Evolutionary conservation across 2,113 vertebrate species (phyloP).

Genomic region (Brienomyrus brachyistius): DNA sequence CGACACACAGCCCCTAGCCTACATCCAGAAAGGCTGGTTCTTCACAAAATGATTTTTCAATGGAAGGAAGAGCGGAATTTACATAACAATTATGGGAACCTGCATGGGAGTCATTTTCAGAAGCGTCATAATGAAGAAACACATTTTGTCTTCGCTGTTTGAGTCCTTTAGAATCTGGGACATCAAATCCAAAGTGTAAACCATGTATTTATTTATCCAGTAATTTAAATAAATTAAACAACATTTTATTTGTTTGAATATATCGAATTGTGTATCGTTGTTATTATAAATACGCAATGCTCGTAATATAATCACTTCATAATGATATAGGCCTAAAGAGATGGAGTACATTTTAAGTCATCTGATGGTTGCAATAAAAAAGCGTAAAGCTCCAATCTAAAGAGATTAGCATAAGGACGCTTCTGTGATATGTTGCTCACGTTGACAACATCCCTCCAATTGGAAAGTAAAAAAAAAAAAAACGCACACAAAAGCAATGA

Average conservation of each 20-base stretch:
- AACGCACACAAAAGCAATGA: background rate
- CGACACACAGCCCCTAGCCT: slow-evolving; percentile 42
- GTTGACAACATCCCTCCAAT: background rate
- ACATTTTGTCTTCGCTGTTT: slow-evolving; percentile 18
- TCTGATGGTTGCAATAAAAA: background rate
- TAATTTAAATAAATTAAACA: background rate
- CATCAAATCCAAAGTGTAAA: background rate
- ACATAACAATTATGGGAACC: slow-evolving; percentile 70
- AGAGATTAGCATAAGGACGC: background rate
- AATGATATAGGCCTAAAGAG: background rate
- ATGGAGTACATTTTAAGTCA: background rate
- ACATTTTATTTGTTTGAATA: background rate
- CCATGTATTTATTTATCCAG: background rate
- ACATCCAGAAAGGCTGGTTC: slow-evolving; percentile 51
- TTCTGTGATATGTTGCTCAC: background rate
- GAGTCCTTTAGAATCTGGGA: background rate
- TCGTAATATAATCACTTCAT: background rate
- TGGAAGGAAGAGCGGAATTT: slow-evolving; percentile 61
- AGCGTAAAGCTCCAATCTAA: background rate
- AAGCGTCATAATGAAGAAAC: slow-evolving; percentile 31
- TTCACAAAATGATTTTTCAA: slow-evolving; percentile 71
- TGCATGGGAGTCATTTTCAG: slow-evolving; percentile 59
- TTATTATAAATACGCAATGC: background rate
- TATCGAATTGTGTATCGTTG: background rate
- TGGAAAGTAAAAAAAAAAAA: background rate